These are phyloP conservation scores for Hippocampus barbouri DNA, from an alignment of 2,113 vertebrate species.

Conservation along the genomic window DNA sequence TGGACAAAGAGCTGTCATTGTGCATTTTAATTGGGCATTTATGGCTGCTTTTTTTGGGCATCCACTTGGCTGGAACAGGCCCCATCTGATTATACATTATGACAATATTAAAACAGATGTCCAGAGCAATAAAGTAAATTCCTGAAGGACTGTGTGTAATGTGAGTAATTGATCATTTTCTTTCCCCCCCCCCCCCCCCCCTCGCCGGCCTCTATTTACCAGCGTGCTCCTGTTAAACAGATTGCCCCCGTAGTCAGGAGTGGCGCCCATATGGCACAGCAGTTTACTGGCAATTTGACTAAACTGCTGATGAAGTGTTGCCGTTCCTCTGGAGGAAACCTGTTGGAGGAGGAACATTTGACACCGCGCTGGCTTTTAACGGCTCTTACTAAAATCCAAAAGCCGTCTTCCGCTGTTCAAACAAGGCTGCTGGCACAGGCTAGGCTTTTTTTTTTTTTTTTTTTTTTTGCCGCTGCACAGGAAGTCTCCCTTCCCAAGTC, in stretches of 20 bases:
- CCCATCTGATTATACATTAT: conserved; percentile 99
- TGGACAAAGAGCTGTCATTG: conserved; percentile 95
- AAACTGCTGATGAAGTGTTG: conserved; percentile 77
- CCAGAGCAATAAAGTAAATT: conserved; percentile 98
- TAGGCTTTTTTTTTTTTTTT: conserved; percentile 21
- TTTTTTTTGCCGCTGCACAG: conserved; percentile 47
- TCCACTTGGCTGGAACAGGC: conserved; percentile 87
- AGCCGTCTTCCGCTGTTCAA: conserved; percentile 61
- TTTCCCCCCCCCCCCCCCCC: conserved; percentile 29
- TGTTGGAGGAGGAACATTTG: conserved; percentile 75
- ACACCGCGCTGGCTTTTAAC: conserved; percentile 49
- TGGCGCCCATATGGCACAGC: conserved; percentile 87
- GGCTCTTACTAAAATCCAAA: conserved; percentile 48
- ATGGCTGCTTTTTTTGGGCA: conserved; percentile 90
- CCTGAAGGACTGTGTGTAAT: conserved; percentile 95
- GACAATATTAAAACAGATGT: conserved; percentile 99
- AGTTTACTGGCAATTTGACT: conserved; percentile 82
- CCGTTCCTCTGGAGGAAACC: conserved; percentile 79
- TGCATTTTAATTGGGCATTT: conserved; percentile 94
- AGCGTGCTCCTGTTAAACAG: conserved; percentile 89
- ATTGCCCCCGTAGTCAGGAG: conserved; percentile 90
- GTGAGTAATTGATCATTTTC: conserved; percentile 99
- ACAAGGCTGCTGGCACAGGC: conserved; percentile 53
- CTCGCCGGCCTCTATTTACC: conserved; percentile 83
- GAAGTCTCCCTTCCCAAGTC: conserved; percentile 58